phyloP scores from a whole-genome alignment of 2,888 invertebrate genomes.

The Plagodis dolabraria region DNA sequence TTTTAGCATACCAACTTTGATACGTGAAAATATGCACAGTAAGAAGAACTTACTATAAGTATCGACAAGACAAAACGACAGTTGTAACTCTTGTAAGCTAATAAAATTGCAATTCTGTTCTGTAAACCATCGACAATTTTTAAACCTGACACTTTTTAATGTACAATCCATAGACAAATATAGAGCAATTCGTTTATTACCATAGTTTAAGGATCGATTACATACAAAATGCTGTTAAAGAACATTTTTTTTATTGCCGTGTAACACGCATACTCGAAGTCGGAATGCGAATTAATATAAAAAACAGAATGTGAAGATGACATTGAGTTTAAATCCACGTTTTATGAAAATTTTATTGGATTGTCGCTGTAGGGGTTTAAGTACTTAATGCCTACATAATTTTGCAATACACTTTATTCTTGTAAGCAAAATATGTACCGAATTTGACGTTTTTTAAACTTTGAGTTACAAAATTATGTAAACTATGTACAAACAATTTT shows the following conservation, averaged over 20 bases:
- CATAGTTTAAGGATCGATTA: conserved; percentile 31
- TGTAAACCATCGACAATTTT: not conserved
- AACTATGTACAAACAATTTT: too few relatives aligned
- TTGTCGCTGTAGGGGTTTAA: not conserved
- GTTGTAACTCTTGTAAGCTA: not conserved
- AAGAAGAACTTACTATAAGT: too few relatives aligned
- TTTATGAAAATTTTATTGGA: conserved; percentile 12
- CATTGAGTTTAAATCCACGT: conserved; percentile 14
- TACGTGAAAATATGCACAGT: too few relatives aligned
- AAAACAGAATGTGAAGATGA: conserved; percentile 12
- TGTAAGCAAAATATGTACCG: too few relatives aligned
- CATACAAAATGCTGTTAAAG: conserved; percentile 28
- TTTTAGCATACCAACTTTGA: too few relatives aligned
- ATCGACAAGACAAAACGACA: not conserved
- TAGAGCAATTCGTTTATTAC: conserved; percentile 17
- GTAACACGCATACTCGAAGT: conserved; percentile 35
- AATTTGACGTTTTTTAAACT: too few relatives aligned
- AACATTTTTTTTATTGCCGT: conserved; percentile 35
- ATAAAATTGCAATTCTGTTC: not conserved
- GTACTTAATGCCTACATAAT: too few relatives aligned
- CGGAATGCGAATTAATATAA: conserved; percentile 36
- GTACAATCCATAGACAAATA: conserved; percentile 13
- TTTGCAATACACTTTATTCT: too few relatives aligned
- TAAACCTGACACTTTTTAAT: conserved; percentile 1
- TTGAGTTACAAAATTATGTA: too few relatives aligned